A percentile compares a stretch with the other conserved stretches of the same genome.
These are phyloP conservation scores for Ceyx melanurus DNA, from an alignment of 2,113 vertebrate species.

Conservation along the genomic window DNA sequence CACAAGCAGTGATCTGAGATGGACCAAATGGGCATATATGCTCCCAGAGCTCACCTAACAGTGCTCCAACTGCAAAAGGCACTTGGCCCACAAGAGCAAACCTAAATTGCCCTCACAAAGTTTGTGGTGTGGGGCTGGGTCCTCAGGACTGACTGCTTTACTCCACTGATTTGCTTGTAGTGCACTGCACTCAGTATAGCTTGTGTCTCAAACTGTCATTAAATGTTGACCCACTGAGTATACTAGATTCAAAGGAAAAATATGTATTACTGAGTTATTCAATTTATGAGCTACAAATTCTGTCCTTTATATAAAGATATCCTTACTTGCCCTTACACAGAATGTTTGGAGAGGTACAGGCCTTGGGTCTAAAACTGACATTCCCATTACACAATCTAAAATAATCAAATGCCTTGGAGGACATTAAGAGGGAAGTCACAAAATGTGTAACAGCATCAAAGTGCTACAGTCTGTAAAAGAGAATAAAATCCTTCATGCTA, in stretches of 20 bases:
- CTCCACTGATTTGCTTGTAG: background rate
- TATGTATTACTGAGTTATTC: background rate
- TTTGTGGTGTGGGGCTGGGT: background rate
- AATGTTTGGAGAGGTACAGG: background rate
- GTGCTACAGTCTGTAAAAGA: background rate
- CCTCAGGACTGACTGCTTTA: background rate
- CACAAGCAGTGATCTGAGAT: rapidly evolving
- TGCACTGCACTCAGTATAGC: background rate
- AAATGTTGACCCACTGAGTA: background rate
- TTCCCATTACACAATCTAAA: background rate
- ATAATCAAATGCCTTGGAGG: slow-evolving; percentile 18
- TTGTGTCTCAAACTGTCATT: background rate
- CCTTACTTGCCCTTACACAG: background rate
- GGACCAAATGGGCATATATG: rapidly evolving
- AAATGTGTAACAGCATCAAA: background rate
- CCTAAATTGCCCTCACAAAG: background rate
- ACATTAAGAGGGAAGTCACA: background rate
- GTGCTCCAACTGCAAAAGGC: background rate
- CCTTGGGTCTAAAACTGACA: slow-evolving; percentile 25
- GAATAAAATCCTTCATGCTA: background rate
- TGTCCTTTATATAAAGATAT: background rate
- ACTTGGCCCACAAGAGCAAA: background rate
- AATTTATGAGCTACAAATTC: background rate
- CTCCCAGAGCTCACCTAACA: background rate
- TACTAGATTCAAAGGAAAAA: background rate